A percentile compares a stretch with the other conserved stretches of the same genome.
phyloP scores from a whole-genome alignment of 2,888 invertebrate species.

The Nomada hirtipes region DNA sequence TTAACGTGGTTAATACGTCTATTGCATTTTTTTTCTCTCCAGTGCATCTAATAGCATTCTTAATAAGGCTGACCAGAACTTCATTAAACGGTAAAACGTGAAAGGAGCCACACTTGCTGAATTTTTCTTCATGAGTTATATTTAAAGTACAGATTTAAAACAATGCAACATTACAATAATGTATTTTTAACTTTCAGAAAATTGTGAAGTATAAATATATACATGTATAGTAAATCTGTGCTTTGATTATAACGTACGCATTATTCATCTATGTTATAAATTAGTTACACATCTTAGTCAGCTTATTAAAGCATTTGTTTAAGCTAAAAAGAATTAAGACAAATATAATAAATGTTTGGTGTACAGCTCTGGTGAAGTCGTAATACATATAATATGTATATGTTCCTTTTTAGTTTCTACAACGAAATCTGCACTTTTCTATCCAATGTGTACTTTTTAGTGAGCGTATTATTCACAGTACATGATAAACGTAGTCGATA shows the following conservation, averaged over 20 bases:
- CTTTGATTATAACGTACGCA: constrained; percentile 36
- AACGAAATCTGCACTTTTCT: constrained; percentile 43
- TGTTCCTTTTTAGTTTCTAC: constrained; percentile 38
- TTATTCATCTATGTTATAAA: constrained; percentile 36
- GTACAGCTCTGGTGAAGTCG: constrained; percentile 53
- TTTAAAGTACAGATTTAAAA: constrained; percentile 47
- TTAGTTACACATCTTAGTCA: constrained; percentile 41
- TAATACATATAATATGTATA: constrained; percentile 22
- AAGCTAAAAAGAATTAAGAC: constrained; percentile 46
- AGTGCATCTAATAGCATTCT: constrained; percentile 14
- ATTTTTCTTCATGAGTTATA: constrained; percentile 24
- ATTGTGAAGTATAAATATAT: constrained; percentile 13
- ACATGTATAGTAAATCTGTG: constrained; percentile 33
- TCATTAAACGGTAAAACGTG: constrained; percentile 13
- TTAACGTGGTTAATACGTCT: constrained; percentile 14
- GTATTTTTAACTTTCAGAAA: background rate
- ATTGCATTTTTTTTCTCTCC: constrained; percentile 10
- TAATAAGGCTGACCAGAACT: constrained; percentile 38
- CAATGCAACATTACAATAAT: constrained; percentile 16
- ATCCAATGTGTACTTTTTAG: constrained; percentile 39
- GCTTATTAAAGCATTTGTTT: constrained; percentile 44
- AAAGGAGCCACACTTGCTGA: constrained; percentile 40
- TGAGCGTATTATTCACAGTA: constrained; percentile 33
- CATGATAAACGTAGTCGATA: constrained; percentile 32
- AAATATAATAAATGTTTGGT: constrained; percentile 59